Evolutionary conservation across 2,888 invertebrate species (phyloP), one percentile per base, ranked within the genome.

Genomic region (Harpagoxenus sublaevis): DNA sequence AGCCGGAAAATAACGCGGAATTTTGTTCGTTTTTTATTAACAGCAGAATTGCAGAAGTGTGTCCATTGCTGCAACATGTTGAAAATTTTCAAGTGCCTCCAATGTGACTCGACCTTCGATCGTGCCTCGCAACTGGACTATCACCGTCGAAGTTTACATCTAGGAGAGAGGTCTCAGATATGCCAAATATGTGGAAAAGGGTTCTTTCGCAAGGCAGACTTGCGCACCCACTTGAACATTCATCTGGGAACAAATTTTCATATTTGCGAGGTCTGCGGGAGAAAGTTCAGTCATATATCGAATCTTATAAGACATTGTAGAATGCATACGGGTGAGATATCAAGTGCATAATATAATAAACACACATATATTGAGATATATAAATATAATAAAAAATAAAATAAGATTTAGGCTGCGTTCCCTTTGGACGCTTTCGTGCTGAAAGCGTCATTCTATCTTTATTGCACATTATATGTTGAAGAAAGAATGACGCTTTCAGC

Each of bases 271-370:
- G 90, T 94, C 68, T 95, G 95, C 85, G 95, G 95, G 3, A 91
- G 93, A 55, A 94, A 94, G 83, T 95, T 95, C 78, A 94, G 94
- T 88, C 95, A 95, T 84, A 93, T 95, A n/a, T 95, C 95, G 0
- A 95, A 95, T 91, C 90, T 95, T 62, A 95, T 94, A 66, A 92
- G 94, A 79, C 94, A 94, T 55, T 91, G 92, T 84, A 94, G 95
- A 91, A 95, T 94, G 60, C 95, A 95, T 73, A 93, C 95, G 70
- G 95, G 95, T 95, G 66, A 60, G 73, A 35, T 55, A 78, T 42
- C 42, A 2, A 35, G 48, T 70, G 8, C 48, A 48, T 42, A 12
- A 18, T 63, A 45, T 53, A 9, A 77, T n/a, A 28, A 65, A 77
- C 4, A 42, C 4, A 42, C 28, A 51, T 31, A 18, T 70, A 68